These are phyloP conservation scores for Hystrix brachyura DNA, from an alignment of 2,113 vertebrate genomes.

Conservation along the genomic window DNA sequence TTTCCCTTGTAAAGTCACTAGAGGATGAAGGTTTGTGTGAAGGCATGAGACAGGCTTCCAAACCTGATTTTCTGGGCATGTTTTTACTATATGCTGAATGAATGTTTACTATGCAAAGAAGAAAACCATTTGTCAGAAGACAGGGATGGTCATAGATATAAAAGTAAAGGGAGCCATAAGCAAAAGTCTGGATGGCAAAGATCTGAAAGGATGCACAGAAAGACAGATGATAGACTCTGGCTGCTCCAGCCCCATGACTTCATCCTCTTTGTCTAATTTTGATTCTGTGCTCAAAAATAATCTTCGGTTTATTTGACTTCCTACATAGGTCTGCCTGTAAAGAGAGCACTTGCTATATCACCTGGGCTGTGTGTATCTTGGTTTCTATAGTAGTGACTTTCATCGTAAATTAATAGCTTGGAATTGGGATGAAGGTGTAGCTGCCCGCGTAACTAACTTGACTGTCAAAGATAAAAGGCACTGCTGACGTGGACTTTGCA, in stretches of 20 bases:
- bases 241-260: not conserved
- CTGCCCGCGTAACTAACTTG: not conserved
- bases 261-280: not conserved
- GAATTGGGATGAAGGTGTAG: not conserved
- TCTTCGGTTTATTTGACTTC: not conserved
- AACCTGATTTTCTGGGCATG: not conserved
- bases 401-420: not conserved
- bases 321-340: not conserved
- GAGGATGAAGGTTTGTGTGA: not conserved
- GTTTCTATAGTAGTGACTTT: constrained; percentile 27
- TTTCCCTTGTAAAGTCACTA: constrained; percentile 36
- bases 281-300: not conserved
- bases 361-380: not conserved
- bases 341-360: not conserved
- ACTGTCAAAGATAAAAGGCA: not conserved
- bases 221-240: not conserved
- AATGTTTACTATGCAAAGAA: not conserved
- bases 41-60: not conserved
- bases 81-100: not conserved
- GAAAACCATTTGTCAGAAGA: not conserved
- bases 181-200: not conserved
- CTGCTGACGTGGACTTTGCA: not conserved
- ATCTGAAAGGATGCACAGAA: not conserved
- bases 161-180: not conserved
- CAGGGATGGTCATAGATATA: not conserved